Base-by-base conservation (phyloP, 1,140 invertebrate genomes). In the Drosophila biarmipes region DNA sequence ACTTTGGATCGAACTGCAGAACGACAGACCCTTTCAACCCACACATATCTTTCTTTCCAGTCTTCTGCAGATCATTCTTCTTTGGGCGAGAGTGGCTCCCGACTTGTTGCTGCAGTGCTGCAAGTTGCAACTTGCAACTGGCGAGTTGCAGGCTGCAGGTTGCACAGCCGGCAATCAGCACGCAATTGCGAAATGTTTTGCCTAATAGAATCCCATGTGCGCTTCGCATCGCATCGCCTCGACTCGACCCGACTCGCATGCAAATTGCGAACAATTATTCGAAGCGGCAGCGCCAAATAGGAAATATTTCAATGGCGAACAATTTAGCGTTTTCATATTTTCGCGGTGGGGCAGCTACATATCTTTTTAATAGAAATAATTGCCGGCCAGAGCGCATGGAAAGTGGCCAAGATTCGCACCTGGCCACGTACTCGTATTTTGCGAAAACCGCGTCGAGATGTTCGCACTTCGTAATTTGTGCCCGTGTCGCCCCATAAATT, bases 401-500 rank as follows among this genome's bases (percentile, higher is more conserved):
- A 55, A 51, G 48, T 81, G 79, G 79, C 71, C 67, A 63, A 63
- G 64, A 35, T 67, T 67, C 66, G 54, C 69, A 72, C 45, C 67
- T 58, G 67, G 38, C 61, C 15, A 11, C 6, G 12, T 6, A 8
- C 12, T 14, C 24, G 24, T 49, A 49, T 49, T 17, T 49, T 49
- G 46, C 48, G 6, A 72, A 42, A 58, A 73, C 59, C 73, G 31
- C 27, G 29, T 19, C 57, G 68, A 81, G 72, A 71, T 90, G 87
- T 90, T 90, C 87, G 89, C 87, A 90, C 87, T 78, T 90, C 87
- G 87, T 90, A 90, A 91, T 90, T 90, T 90, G 35, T 34, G 53
- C 24, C 61, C 43, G 21, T 40, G 54, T 56, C n/a, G 53, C 27
- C 61, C 74, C 74, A 85, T 91, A 89, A 87, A 90, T 90, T 81